These are phyloP conservation scores for Pachydiplax longipennis DNA, from an alignment of 2,888 invertebrate genomes.

Conservation along the genomic window DNA sequence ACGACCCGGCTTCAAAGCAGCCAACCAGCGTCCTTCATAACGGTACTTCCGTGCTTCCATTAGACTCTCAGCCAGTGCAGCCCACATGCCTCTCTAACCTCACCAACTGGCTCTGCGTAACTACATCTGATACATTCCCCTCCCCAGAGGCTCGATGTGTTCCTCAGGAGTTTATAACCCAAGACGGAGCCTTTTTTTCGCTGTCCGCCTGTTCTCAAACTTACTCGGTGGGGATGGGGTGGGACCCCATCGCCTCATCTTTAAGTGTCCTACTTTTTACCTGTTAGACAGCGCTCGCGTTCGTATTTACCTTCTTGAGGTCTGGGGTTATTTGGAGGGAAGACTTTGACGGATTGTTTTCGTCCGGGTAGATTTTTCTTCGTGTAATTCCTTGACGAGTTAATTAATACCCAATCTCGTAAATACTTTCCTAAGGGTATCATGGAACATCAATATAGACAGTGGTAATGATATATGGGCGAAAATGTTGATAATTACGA, in stretches of 20 bases:
- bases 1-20: conserved; percentile 28
- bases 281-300: background rate
- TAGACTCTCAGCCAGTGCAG: background rate
- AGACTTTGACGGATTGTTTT: background rate
- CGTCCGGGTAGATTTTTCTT: background rate
- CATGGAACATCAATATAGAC: no score
- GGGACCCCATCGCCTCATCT: conserved; percentile 10
- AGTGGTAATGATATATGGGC: no score
- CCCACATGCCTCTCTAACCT: background rate
- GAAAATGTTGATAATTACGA: no score
- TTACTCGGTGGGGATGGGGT: background rate
- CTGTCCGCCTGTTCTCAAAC: conserved; percentile 11
- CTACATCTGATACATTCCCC: conserved; percentile 39
- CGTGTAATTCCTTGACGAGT: background rate
- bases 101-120: conserved; percentile 5
- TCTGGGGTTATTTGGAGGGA: conserved; percentile 3
- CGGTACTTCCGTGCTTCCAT: conserved; percentile 18
- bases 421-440: no score
- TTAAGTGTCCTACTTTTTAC: conserved; percentile 8
- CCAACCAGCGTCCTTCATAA: conserved; percentile 40
- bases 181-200: conserved; percentile 13
- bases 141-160: background rate
- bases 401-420: no score
- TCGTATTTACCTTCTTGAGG: conserved; percentile 15
- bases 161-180: background rate